Evolutionary conservation across 1,140 invertebrate species (phyloP), one percentile per base, ranked within the genome.

Genomic region (Cydia strobilella): DNA sequence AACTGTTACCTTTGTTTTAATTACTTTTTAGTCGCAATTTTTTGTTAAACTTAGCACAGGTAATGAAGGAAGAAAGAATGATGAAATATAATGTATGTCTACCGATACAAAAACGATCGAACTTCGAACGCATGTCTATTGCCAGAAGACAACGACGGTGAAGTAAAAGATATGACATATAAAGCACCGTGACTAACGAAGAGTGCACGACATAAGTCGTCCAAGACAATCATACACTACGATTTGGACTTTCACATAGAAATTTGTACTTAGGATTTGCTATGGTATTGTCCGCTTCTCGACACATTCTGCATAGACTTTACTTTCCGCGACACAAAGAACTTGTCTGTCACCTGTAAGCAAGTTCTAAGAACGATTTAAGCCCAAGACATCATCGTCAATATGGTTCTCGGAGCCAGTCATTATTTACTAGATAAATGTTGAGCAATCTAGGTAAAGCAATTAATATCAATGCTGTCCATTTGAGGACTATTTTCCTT

Each of bases 211-310:
- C 15, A 39, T 39, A 69, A 42, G 18, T 69, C 35, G 31, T 69
- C 31, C 65, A 39, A 42, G 31, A 35, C 65, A 31, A 69, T 69
- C 65, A 18, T 69, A 69, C 15, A n/a, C 0, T 69, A 35, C 31
- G 23, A 69, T 69, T 69, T 69, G 27, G 31, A 69, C 65, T 69
- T 69, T 69, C 65, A 69, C 65, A 42, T 69, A 69, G 65, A 69
- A 66, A 69, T 39, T 35, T 69, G 65, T 39, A 69, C 27, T 69
- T 69, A 69, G 27, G 31, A 69, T 69, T 69, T 18, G 65, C 35
- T 20, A 35, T 35, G 65, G 65, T 69, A 69, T 69, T 69, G 65
- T 69, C 31, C 12, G 35, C 7, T 39, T 35, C 42, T 45, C 15
- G 12, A 69, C 31, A 5, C 7, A 66, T 59, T 59, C 20, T 59